Base-by-base conservation (phyloP, 2,888 invertebrate species). In the Arrhopalites spinosus region DNA sequence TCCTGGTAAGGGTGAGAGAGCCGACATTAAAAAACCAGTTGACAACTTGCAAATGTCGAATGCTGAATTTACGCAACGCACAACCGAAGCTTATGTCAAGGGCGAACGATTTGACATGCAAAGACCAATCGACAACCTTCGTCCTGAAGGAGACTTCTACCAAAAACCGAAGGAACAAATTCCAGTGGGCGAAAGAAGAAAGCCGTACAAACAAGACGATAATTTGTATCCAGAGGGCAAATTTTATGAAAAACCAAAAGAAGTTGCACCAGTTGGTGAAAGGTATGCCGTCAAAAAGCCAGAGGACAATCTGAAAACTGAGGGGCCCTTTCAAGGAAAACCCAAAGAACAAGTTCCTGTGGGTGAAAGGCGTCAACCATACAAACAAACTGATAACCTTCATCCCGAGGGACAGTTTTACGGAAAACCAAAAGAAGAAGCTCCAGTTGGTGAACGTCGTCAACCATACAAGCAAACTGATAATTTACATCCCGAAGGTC, bases 371-470 rank as follows among this genome's bases (percentile, higher is more conserved):
- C 7, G 86, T 59, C 85, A 86, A n/a, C 81, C 84, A 15, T 87
- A 87, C 72, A 85, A 87, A 3, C 88, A 87, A 5, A 86, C 84
- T 79, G 90, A 90, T 81, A 90, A 91, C 84, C 83, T 90, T 0
- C 85, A 85, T 64, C 88, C 89, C 0, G 89, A 90, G 80, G 88
- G 91, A 0, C 88, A 90, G 85, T 91, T 91, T 81, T 86, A 87
- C 75, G 74, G 74, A 20, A 50, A 77, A 17, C 75, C 74, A 8
- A 69, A 43, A 27, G 66, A 69, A 15, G 74, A 70, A 36, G 72
- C 83, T 0, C 87, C 87, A 1, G 68, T 43, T 59, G 80, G 78
- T 30, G 80, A 80, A 29, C 43, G 79, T 29, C 47, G 78, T 13
- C 63, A 36, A 1, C 25, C 61, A 11, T 7, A 36, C 3, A 88